Evolutionary conservation across 1,140 invertebrate genomes (phyloP), one percentile per base, ranked within the genome.

Genomic region (Camponotus vicinus): DNA sequence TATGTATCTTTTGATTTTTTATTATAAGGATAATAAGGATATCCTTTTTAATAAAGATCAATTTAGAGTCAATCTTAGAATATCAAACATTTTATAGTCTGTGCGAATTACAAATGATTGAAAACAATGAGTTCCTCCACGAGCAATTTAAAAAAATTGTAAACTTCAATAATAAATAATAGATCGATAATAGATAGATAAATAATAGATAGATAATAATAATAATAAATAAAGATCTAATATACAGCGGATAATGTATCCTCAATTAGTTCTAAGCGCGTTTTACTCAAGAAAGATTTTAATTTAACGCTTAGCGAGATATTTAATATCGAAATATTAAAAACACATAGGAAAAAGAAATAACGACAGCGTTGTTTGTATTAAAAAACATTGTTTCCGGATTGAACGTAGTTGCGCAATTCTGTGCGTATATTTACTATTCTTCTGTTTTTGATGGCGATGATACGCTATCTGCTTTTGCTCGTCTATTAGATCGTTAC

Each of bases 261-360:
- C 27, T 83, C 32, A 37, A 73, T 83, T 75, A 61, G 63, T 63
- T 83, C 27, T 15, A 45, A 6, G 27, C 34, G 49, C 8, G 2
- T 27, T 37, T 61, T 75, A 45, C 27, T 73, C 34, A 37, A 37
- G 18, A 2, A n/a, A 11, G 15, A 57, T 57, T 69, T 66, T 70
- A 27, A 57, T 70, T 55, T 59, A 69, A 37, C n/a, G 37, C 21
- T 42, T 34, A 21, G 5, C 45, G 27, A 32, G 21, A 55, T 59
- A 45, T 63, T 13, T 75, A 61, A 75, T 45, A 59, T 80, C n/a
- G 27, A 9, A 57, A 40, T 42, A 73, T 59, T 42, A 57, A 83
- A 63, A 75, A 71, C 11, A 21, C 66, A 27, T 11, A 7, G 2
- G 7, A 40, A 18, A 76, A 13, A 45, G 8, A n/a, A 13, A 32